A percentile compares a stretch with the other conserved stretches of the same genome.
Evolutionary conservation across 2,888 invertebrate genomes (phyloP).

Genomic region (Himalopsyche tibetana): DNA sequence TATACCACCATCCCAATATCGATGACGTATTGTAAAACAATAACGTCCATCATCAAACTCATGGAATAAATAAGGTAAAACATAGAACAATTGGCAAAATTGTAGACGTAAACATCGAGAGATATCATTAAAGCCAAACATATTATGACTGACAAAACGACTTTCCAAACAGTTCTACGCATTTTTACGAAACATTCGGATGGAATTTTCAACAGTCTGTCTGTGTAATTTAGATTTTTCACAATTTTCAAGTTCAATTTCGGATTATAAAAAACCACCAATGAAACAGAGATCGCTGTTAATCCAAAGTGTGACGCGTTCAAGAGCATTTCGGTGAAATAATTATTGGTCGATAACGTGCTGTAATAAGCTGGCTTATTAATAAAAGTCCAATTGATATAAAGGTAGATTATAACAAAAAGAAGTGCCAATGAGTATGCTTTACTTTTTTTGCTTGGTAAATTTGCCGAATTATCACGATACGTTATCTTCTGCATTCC

Average conservation of each 20-base stretch:
- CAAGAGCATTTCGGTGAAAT: neutral
- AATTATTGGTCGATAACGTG: neutral
- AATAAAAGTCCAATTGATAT: neutral
- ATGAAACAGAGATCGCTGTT: neutral
- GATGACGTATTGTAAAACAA: constrained; percentile 46
- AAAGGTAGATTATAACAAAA: neutral
- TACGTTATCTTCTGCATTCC: neutral
- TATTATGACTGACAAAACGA: neutral
- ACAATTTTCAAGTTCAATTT: neutral
- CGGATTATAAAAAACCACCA: neutral
- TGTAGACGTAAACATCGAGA: neutral
- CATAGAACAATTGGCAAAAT: neutral
- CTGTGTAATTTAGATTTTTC: neutral
- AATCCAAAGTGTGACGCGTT: neutral
- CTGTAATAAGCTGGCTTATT: neutral
- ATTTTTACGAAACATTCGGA: constrained; percentile 8
- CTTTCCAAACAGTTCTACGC: neutral
- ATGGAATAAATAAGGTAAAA: neutral
- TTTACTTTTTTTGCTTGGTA: neutral
- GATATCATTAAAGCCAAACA: neutral
- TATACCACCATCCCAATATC: constrained; percentile 29
- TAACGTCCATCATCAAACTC: neutral
- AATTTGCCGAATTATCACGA: neutral
- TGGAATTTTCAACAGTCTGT: neutral
- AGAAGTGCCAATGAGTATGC: neutral